phyloP scores from a whole-genome alignment of 2,797 vertebrate genomes.

The Pelochelys cantorii region DNA sequence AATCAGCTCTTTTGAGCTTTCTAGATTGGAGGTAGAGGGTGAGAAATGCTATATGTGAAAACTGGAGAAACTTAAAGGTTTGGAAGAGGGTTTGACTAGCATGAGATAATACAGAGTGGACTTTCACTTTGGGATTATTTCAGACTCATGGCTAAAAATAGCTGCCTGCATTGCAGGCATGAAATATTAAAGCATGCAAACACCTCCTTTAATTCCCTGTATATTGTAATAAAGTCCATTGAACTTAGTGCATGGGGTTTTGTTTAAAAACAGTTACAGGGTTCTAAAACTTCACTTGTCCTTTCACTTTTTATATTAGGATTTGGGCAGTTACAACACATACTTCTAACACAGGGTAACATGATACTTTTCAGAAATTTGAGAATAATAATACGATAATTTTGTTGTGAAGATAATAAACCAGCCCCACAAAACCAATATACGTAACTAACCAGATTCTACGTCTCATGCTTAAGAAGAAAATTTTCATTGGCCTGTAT shows the following conservation, averaged over 20 bases:
- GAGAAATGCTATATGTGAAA: slow-evolving; percentile 22
- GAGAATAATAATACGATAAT: neutral
- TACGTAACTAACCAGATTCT: neutral
- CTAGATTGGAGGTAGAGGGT: neutral
- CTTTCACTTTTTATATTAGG: slow-evolving; percentile 37
- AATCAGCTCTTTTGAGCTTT: neutral
- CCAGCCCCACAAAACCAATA: neutral
- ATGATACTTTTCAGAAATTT: neutral
- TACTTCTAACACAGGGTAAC: slow-evolving; percentile 5
- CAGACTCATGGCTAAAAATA: neutral
- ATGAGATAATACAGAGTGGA: neutral
- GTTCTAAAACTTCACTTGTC: slow-evolving; percentile 40
- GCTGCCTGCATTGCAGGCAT: neutral
- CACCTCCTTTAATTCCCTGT: neutral
- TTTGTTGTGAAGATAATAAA: too few species aligned
- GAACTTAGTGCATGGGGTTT: slow-evolving; percentile 30
- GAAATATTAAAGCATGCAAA: slow-evolving; percentile 17
- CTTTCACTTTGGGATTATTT: neutral
- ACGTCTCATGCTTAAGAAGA: slow-evolving; percentile 41
- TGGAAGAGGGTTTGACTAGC: neutral
- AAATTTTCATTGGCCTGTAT: neutral
- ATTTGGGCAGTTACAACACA: slow-evolving; percentile 28
- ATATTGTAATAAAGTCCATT: slow-evolving; percentile 23
- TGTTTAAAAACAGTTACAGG: slow-evolving; percentile 47
- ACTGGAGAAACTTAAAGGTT: neutral